Conservation (phyloP, 2,113 vertebrate genomes). For the Struthio camelus region DNA sequence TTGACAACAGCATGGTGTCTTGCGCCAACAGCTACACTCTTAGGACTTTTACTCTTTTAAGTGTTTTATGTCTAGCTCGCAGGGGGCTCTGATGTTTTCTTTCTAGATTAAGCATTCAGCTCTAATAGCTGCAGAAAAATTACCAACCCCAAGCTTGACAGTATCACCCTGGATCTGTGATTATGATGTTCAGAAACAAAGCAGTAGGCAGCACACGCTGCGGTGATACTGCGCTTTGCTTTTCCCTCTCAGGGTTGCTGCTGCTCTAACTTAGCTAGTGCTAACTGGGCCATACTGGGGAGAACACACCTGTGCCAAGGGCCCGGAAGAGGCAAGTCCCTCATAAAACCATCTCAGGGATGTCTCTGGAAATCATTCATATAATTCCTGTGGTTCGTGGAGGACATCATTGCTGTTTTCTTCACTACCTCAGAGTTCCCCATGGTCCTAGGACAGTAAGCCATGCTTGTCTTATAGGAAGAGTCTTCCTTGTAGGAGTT, state of each 20-base stretch:
- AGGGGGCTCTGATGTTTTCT: not conserved
- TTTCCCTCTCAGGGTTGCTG: not conserved
- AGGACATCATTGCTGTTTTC: not conserved
- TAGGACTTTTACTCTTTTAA: not conserved
- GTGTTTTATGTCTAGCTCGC: not conserved
- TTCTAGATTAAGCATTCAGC: not conserved
- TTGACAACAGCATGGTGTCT: not conserved
- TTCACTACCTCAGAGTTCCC: not conserved
- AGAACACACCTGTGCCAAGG: not conserved
- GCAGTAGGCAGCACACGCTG: not conserved
- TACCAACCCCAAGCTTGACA: not conserved
- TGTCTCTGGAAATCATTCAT: not conserved
- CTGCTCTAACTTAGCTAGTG: not conserved
- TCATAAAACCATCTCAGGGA: not conserved
- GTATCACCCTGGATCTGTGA: not conserved
- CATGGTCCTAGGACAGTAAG: not conserved
- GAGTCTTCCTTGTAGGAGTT: not conserved
- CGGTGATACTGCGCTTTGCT: not conserved
- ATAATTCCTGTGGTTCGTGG: not conserved
- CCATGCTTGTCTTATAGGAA: not conserved
- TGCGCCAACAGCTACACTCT: not conserved
- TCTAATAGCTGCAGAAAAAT: conserved; percentile 15
- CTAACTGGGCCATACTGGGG: not conserved
- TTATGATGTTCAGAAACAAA: conserved; percentile 22
- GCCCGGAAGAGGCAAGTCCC: not conserved